Conservation (phyloP, 2,797 vertebrate genomes). For the Parauchenoglanis ngamensis region DNA sequence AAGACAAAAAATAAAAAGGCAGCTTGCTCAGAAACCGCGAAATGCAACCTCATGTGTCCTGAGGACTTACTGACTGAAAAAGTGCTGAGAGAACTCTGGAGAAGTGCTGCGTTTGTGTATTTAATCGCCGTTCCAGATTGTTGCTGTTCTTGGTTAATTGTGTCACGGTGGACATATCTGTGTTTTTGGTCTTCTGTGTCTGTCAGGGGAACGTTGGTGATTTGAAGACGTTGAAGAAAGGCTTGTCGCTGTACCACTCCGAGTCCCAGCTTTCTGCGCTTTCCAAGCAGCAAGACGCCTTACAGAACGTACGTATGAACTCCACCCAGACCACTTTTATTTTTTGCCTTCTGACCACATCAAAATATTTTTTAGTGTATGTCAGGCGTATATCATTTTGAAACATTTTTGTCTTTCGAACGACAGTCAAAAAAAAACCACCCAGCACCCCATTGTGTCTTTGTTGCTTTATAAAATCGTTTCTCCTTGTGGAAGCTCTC, state of each 20-base stretch:
- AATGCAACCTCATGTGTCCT: background rate
- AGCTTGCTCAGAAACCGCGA: background rate
- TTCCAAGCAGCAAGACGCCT: conserved; percentile 78
- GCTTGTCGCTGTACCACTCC: conserved; percentile 83
- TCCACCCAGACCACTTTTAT: background rate
- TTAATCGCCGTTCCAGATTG: background rate
- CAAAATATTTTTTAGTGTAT: background rate
- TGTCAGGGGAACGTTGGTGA: conserved; percentile 75
- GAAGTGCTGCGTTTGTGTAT: background rate
- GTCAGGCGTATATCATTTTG: background rate
- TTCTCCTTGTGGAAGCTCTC: background rate
- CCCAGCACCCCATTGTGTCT: background rate
- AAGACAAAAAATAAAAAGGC: background rate
- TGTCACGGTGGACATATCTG: background rate
- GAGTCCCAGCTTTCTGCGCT: conserved; percentile 84
- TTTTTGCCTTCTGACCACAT: background rate
- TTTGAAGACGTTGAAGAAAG: conserved; percentile 81
- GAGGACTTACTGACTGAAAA: background rate
- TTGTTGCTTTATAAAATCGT: background rate
- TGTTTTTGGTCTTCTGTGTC: conserved; percentile 20
- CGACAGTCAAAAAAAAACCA: background rate
- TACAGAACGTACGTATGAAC: conserved; percentile 78
- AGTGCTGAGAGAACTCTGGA: background rate
- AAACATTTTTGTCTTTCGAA: background rate
- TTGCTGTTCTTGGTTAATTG: background rate